Percentiles rank a stretch among this genome's conserved stretches.
phyloP scores from a whole-genome alignment of 2,797 vertebrate species.

The Brotula barbata region DNA sequence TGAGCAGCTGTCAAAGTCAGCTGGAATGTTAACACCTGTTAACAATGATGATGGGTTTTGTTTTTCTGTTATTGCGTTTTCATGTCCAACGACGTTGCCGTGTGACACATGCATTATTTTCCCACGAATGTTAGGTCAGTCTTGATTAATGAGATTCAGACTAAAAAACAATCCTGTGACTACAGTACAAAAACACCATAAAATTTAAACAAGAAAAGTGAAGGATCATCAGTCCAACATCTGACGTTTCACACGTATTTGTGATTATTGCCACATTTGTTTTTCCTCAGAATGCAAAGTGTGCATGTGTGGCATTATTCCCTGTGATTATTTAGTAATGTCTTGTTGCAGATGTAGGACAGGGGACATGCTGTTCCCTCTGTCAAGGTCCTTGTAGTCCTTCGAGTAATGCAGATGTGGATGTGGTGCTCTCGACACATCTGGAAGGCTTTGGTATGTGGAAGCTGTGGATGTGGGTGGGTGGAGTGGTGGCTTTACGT shows the following conservation, averaged over 20 bases:
- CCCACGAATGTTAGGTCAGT: no score
- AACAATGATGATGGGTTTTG: no score
- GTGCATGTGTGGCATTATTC: conserved; percentile 19
- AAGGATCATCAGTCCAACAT: not conserved
- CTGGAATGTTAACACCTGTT: no score
- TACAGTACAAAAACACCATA: no score
- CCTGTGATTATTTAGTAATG: conserved; percentile 15
- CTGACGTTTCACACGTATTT: not conserved
- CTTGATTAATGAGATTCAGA: no score
- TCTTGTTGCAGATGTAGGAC: conserved; percentile 10
- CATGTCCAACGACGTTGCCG: no score
- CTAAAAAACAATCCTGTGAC: no score
- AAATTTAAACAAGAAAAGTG: no score
- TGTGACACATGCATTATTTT: no score
- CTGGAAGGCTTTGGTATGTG: conserved; percentile 15
- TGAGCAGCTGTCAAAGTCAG: no score
- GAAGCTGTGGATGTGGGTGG: not conserved
- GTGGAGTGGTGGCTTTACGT: conserved; percentile 5
- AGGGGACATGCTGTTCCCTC: not conserved
- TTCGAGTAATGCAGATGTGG: conserved; percentile 49
- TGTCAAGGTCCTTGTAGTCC: conserved; percentile 22
- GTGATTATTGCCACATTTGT: not conserved
- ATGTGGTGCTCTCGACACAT: conserved; percentile 52
- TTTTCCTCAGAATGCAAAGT: not conserved
- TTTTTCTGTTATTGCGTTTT: no score